These are phyloP conservation scores for Rhopilema esculentum DNA, from an alignment of 30 jellyfish, hydroid and myxozoan species.

Conservation along the genomic window DNA sequence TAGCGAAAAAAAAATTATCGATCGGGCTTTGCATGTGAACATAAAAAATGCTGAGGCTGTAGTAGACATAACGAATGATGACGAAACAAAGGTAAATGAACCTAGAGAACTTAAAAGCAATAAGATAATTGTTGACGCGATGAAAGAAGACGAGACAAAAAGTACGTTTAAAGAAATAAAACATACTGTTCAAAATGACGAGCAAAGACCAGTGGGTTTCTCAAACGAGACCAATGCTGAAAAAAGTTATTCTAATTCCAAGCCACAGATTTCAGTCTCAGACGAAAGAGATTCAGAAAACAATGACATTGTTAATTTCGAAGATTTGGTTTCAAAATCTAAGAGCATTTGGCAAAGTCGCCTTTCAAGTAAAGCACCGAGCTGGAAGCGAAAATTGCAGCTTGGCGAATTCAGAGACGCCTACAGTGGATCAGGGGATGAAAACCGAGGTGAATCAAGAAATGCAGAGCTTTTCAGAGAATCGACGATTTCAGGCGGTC, in stretches of 20 bases:
- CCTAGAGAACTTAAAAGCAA: too few relatives aligned
- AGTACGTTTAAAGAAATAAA: too few relatives aligned
- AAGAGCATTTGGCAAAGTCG: conserved; percentile 10
- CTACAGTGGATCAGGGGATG: neutral
- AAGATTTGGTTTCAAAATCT: too few relatives aligned
- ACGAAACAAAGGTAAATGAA: too few relatives aligned
- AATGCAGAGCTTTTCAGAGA: neutral
- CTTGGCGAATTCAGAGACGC: neutral
- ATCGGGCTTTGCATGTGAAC: neutral
- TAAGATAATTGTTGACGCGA: too few relatives aligned
- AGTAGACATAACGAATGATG: too few relatives aligned
- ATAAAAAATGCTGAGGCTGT: neutral
- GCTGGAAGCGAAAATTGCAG: conserved; percentile 28
- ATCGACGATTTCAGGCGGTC: neutral
- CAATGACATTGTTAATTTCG: neutral
- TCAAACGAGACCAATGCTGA: too few relatives aligned
- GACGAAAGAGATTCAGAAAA: neutral
- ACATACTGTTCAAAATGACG: too few relatives aligned
- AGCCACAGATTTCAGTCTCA: too few relatives aligned
- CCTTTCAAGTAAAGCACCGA: conserved; percentile 15
- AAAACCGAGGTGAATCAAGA: neutral
- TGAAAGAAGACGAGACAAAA: too few relatives aligned
- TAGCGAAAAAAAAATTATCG: neutral
- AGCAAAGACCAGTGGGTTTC: too few relatives aligned
- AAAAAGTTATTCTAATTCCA: too few relatives aligned